Conservation (phyloP, 2,113 vertebrate species). For the Syngnathoides biaculeatus region DNA sequence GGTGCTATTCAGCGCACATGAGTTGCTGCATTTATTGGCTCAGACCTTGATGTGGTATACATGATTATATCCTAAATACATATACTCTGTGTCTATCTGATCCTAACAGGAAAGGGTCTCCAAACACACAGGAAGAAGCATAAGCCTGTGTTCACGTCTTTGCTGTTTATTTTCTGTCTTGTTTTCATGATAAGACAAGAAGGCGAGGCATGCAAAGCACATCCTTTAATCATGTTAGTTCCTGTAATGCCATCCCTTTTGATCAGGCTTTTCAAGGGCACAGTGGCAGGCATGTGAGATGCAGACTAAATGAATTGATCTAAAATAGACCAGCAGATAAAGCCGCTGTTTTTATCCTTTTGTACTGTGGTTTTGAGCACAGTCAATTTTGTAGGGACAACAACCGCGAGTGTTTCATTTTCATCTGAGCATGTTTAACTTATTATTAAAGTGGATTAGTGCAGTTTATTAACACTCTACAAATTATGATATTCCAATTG, state of each 20-base stretch:
- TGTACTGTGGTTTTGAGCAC: not conserved
- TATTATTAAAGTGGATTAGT: not conserved
- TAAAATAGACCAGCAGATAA: conserved; percentile 16
- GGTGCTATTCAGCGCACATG: conserved; percentile 61
- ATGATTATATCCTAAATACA: conserved; percentile 64
- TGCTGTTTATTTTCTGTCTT: conserved; percentile 7
- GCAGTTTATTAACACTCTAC: too few species aligned
- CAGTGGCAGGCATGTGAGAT: conserved; percentile 35
- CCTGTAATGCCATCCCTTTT: conserved; percentile 27
- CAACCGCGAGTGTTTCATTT: not conserved
- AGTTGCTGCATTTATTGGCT: conserved; percentile 58
- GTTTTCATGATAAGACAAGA: conserved; percentile 9
- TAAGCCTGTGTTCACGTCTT: conserved; percentile 12
- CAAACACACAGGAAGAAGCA: conserved; percentile 46
- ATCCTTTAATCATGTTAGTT: conserved; percentile 22
- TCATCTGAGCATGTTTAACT: not conserved
- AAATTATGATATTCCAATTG: too few species aligned
- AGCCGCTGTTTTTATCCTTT: conserved; percentile 3
- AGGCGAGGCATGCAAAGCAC: conserved; percentile 17
- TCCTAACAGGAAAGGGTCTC: conserved; percentile 62
- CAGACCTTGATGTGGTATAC: conserved; percentile 32
- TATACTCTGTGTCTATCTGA: conserved; percentile 37
- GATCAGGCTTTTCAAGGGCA: conserved; percentile 21
- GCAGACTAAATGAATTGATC: conserved; percentile 30
- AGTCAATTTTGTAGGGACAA: not conserved